A percentile compares a stretch with the other conserved stretches of the same genome.
Evolutionary conservation across 1,140 invertebrate genomes (phyloP).

Genomic region (Anagrus nilaparvatae): DNA sequence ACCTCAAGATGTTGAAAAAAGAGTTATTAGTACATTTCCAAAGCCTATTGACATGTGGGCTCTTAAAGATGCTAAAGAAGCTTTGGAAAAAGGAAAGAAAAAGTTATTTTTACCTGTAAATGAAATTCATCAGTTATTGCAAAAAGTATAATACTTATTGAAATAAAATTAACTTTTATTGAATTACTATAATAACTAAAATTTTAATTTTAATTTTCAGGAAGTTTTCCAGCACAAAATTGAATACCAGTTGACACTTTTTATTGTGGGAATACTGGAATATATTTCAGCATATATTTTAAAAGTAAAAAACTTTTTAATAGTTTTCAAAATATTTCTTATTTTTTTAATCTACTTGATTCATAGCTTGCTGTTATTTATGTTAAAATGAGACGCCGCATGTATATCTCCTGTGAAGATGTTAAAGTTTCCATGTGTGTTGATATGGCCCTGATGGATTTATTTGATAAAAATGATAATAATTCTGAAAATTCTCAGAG

Average conservation of each 20-base stretch:
- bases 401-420: conserved; percentile 85
- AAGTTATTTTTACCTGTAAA: conserved; percentile 81
- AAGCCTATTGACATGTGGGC: conserved; percentile 90
- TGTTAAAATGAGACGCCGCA: conserved; percentile 89
- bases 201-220: conserved; percentile 38
- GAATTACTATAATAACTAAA: conserved; percentile 4
- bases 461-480: conserved; percentile 86
- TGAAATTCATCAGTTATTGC: conserved; percentile 79
- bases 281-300: conserved; percentile 93
- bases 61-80: conserved; percentile 74
- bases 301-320: conserved; percentile 48
- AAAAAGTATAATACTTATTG: conserved; percentile 57
- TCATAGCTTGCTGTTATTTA: conserved; percentile 84
- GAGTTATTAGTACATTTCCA: conserved; percentile 84
- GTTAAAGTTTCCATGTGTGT: conserved; percentile 96
- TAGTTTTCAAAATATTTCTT: conserved; percentile 4
- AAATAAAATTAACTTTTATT: conserved; percentile 3
- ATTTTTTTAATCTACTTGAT: no score
- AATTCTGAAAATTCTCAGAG: conserved; percentile 37
- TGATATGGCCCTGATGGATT: conserved; percentile 91
- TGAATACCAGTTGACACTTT: conserved; percentile 80
- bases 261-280: conserved; percentile 87
- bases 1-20: conserved; percentile 81
- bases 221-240: conserved; percentile 91
- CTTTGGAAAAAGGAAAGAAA: conserved; percentile 73